Base-by-base conservation (phyloP, 1,140 invertebrate species). In the Patella vulgata region DNA sequence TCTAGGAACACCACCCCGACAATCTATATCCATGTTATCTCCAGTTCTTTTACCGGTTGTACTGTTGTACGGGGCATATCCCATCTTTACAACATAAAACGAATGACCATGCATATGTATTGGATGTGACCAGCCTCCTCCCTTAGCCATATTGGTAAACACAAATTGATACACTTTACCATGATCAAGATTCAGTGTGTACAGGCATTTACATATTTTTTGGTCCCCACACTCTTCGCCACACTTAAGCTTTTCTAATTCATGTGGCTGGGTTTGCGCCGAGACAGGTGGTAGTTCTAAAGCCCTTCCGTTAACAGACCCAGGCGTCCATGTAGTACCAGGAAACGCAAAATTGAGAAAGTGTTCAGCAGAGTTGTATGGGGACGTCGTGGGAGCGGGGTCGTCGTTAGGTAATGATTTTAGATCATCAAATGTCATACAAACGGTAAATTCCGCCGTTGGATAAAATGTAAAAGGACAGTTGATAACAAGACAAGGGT, bases 31-130 rank as follows among this genome's bases (percentile, higher is more conserved):
- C 9, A 5, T 9, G 51, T 70, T 78, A 1, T 73, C 59, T 0
- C 14, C 33, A 14, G 14, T 5, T 8, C 5, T 36, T 86, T 80
- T 21, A 85, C 83, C 68, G 40, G 62, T 71, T 11, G 63, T 63
- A 14, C 56, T 42, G 27, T 74, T 69, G 50, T 78, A 68, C 14
- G 54, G 52, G 3, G 53, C 59, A 53, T 72, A 63, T 8, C 73
- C 89, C 64, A 87, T 85, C 40, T 86, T 90, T 0, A 91, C 85
- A 1, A 92, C 86, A 71, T 89, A 88, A 79, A 92, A 92, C 70
- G 85, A 88, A 80, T 92, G 89, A 1, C 92, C 91, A 72, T 93
- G 91, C 12, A 92, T 81, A 78, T 93, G 91, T 65, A 92, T 90
- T 8, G 91, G 88, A 74, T 92, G 87, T 58, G 87, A 85, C 53